Conservation (phyloP, 2,113 vertebrate species). For the Reinhardtius hippoglossoides region DNA sequence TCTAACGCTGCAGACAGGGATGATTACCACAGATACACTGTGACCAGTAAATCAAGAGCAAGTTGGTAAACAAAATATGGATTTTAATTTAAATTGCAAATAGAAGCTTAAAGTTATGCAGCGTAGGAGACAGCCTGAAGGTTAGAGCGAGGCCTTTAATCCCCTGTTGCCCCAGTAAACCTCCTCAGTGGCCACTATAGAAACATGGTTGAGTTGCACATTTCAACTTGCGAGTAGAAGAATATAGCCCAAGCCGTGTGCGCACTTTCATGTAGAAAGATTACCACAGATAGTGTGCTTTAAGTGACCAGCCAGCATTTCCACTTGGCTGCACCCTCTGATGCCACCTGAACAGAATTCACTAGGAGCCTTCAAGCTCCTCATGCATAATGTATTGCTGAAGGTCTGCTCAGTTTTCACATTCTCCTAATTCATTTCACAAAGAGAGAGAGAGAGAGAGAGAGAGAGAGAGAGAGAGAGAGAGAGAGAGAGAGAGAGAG, state of each 20-base stretch:
- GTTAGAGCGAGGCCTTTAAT: conserved; percentile 58
- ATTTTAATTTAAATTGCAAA: conserved; percentile 70
- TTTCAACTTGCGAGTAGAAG: conserved; percentile 46
- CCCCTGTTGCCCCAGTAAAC: conserved; percentile 50
- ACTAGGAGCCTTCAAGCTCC: conserved; percentile 72
- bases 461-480: too few relatives aligned
- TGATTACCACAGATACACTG: conserved; percentile 30
- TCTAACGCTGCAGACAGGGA: conserved; percentile 11
- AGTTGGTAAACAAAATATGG: conserved; percentile 54
- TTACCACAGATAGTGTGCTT: conserved; percentile 73
- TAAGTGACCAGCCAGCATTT: conserved; percentile 79
- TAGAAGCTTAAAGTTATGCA: conserved; percentile 35
- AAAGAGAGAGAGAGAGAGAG: conserved; percentile 38
- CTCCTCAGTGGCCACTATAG: conserved; percentile 29
- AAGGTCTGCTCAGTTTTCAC: conserved; percentile 78
- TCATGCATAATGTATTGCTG: conserved; percentile 79
- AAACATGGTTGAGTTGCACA: conserved; percentile 52
- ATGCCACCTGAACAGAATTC: conserved; percentile 81
- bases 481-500: conserved; percentile 44
- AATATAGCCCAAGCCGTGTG: conserved; percentile 29
- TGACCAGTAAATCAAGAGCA: conserved; percentile 33
- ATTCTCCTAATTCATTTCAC: conserved; percentile 78
- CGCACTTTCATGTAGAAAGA: conserved; percentile 68
- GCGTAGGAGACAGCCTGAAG: conserved; percentile 43
- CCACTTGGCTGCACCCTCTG: conserved; percentile 77